A percentile compares a stretch with the other conserved stretches of the same genome.
These are phyloP conservation scores for Rhineura floridana DNA, from an alignment of 2,113 vertebrate species.

Conservation along the genomic window DNA sequence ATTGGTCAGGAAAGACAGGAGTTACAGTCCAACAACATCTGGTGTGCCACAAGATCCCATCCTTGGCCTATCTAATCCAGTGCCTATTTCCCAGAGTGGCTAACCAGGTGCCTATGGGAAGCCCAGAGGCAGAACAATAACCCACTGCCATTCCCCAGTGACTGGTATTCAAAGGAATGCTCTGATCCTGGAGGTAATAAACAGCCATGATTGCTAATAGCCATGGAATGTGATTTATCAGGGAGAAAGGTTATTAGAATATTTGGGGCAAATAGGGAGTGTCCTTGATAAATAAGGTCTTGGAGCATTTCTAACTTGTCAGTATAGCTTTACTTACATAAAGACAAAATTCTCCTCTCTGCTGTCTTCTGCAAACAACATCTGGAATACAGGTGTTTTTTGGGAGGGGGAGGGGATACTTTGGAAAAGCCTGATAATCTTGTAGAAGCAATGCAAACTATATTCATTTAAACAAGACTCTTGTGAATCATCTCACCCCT, in stretches of 20 bases:
- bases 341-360: background rate
- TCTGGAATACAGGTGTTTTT: too few relatives aligned
- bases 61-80: background rate
- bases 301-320: background rate
- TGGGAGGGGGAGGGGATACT: background rate
- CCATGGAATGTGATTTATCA: background rate
- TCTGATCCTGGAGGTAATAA: background rate
- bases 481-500: too few relatives aligned
- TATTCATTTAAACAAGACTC: background rate
- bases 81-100: too few relatives aligned
- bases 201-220: background rate
- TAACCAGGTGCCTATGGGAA: background rate
- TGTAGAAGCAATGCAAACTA: background rate
- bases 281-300: background rate
- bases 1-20: too few relatives aligned
- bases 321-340: background rate
- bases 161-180: background rate
- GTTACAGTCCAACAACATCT: too few relatives aligned
- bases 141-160: background rate
- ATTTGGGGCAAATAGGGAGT: background rate
- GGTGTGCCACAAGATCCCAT: too few relatives aligned
- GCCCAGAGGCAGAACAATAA: background rate
- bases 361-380: background rate
- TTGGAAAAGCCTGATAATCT: background rate
- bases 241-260: too few relatives aligned